Evolutionary conservation across 2,888 invertebrate genomes (phyloP), one percentile per base, ranked within the genome.

Genomic region (Dendrolimus pini): DNA sequence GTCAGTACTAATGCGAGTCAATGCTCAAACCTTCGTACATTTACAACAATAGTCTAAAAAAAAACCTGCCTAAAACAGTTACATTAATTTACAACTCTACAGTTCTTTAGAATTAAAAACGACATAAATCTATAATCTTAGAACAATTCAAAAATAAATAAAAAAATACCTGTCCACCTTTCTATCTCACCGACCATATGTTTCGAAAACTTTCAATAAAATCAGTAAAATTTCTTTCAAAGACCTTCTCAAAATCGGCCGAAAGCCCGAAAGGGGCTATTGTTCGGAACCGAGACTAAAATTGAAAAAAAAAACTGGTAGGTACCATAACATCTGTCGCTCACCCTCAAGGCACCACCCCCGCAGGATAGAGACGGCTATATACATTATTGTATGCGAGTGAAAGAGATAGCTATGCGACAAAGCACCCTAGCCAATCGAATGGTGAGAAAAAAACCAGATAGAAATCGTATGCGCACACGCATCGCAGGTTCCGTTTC

Each of bases 271-370:
- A 47, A 47, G 47, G 47, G 10, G 9, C 47, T 12, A 47, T 47
- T 47, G 47, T 47, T 47, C 47, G 10, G 2, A 8, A 12, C 47
- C 47, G 47, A 47, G 47, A 47, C 47, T 47, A 47, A 47, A 12
- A 12, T 47, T 2, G 10, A 47, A 47, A 47, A 47, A 47, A 47
- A 10, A 10, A 47, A 47, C 47, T 47, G 47, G 47, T 47, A 47
- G 47, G 10, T 47, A 47, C 47, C 65, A 61, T 65, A 82, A 82
- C 83, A 83, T 83, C 83, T 83, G 83, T 75, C 78, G 76, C 62
- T 66, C 80, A 77, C 79, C 78, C 80, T 75, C 72, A 59, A 60
- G 61, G 70, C 76, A 71, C 77, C 80, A 79, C 74, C 77, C 70
- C 54, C 59, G 66, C 61, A 47, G 6, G 47, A 52, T 53, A 14